phyloP scores from a whole-genome alignment of 1,140 invertebrate genomes.

The Meteorus sp. region DNA sequence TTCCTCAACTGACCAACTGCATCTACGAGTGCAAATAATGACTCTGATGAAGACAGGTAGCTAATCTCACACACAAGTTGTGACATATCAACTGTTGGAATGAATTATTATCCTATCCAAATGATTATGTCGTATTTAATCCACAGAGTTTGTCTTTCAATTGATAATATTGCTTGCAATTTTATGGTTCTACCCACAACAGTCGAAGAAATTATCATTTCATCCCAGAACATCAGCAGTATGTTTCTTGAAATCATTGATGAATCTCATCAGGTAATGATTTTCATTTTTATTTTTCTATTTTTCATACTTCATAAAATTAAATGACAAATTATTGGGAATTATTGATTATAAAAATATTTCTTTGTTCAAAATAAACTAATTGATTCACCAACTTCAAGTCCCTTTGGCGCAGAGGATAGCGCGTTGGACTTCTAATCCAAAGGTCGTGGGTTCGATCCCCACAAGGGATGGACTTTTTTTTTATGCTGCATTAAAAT shows the following conservation, averaged over 20 bases:
- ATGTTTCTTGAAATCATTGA: conserved; percentile 14
- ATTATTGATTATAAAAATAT: background rate
- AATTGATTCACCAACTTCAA: background rate
- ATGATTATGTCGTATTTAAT: background rate
- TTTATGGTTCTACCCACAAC: conserved; percentile 32
- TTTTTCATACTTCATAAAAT: background rate
- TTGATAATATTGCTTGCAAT: conserved; percentile 30
- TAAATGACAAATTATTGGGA: background rate
- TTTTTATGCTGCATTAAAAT: conserved; percentile 27
- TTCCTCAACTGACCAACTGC: conserved; percentile 13
- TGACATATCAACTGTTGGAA: background rate
- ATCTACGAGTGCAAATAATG: conserved; percentile 36
- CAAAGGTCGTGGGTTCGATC: conserved; percentile 65
- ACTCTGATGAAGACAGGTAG: conserved; percentile 42
- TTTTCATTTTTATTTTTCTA: no score
- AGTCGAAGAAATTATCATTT: conserved; percentile 3
- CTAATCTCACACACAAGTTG: background rate
- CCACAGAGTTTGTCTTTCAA: conserved; percentile 38
- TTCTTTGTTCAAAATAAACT: background rate
- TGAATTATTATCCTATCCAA: background rate
- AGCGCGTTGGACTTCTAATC: conserved; percentile 65
- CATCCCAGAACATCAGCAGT: background rate
- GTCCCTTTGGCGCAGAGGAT: conserved; percentile 64
- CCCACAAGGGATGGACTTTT: conserved; percentile 61
- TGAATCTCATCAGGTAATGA: conserved; percentile 13